Evolutionary conservation across 2,113 vertebrate genomes (phyloP).

Genomic region (Chaetodon auriga): DNA sequence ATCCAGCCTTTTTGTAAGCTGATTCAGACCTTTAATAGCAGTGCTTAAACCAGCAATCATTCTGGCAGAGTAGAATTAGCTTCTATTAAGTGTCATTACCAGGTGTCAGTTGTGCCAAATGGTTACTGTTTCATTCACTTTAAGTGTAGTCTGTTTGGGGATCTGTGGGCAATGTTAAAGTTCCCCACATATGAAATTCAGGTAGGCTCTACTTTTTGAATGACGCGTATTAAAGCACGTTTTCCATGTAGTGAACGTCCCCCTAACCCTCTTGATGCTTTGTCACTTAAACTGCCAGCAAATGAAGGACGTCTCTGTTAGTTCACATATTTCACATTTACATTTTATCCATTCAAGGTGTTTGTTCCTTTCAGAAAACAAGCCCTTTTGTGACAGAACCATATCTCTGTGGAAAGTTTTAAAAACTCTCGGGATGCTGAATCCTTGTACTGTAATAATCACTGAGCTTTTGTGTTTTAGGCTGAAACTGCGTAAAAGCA

Average conservation of each 20-base stretch:
- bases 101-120: slow-evolving; percentile 14
- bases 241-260: neutral
- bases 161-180: neutral
- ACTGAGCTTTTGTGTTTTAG: neutral
- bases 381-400: neutral
- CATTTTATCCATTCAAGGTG: neutral
- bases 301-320: neutral
- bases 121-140: slow-evolving; percentile 4
- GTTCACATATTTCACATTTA: neutral
- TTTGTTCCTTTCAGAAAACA: neutral
- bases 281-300: neutral
- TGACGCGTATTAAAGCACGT: neutral
- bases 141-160: neutral
- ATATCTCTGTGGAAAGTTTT: neutral
- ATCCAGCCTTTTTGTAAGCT: slow-evolving; percentile 8
- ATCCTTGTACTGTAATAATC: neutral
- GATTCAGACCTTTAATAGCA: slow-evolving; percentile 25
- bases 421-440: neutral
- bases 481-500: neutral
- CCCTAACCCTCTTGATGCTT: neutral
- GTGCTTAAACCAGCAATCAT: neutral
- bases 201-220: neutral
- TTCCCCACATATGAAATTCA: neutral
- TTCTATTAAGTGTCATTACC: slow-evolving; percentile 26
- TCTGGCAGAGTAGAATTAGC: neutral